Conservation (phyloP, 2,888 invertebrate species). For the Sesamia inferens region DNA sequence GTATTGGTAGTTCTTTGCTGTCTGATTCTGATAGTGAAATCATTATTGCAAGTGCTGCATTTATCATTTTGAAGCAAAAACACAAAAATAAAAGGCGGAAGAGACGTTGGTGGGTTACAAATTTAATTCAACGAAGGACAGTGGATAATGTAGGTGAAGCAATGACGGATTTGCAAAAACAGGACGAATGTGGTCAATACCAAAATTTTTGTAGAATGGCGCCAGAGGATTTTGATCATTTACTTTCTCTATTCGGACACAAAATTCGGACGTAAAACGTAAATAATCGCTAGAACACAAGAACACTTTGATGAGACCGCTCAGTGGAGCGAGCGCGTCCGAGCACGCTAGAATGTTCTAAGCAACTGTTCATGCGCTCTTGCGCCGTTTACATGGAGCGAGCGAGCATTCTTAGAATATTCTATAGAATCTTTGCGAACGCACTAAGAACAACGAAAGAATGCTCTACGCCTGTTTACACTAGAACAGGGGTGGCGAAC, state of each 20-base stretch:
- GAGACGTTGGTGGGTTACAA: conserved; percentile 10
- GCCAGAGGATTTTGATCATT: conserved; percentile 3
- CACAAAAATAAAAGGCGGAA: conserved; percentile 11
- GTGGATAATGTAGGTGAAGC: conserved; percentile 6
- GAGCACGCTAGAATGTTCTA: conserved; percentile 3
- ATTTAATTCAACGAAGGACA: conserved; percentile 5
- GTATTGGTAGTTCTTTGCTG: conserved; percentile 4
- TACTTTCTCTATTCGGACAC: conserved; percentile 6
- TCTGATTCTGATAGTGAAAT: conserved; percentile 8
- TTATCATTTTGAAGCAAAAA: conserved; percentile 1
- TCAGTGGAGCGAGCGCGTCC: conserved; percentile 5
- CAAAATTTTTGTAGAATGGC: background rate
- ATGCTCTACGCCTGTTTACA: too few relatives aligned
- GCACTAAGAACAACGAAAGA: too few relatives aligned
- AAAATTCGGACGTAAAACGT: conserved; percentile 43
- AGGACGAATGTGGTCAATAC: background rate
- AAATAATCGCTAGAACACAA: conserved; percentile 26
- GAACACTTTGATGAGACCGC: conserved; percentile 13
- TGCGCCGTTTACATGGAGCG: too few relatives aligned
- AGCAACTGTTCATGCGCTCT: too few relatives aligned
- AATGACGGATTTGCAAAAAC: background rate
- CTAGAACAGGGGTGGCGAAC: too few relatives aligned
- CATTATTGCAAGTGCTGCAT: conserved; percentile 10
- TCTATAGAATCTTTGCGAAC: too few relatives aligned
- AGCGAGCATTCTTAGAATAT: too few relatives aligned